These are phyloP conservation scores for Syrphus vitripennis DNA, from an alignment of 2,888 invertebrate species.

Conservation along the genomic window DNA sequence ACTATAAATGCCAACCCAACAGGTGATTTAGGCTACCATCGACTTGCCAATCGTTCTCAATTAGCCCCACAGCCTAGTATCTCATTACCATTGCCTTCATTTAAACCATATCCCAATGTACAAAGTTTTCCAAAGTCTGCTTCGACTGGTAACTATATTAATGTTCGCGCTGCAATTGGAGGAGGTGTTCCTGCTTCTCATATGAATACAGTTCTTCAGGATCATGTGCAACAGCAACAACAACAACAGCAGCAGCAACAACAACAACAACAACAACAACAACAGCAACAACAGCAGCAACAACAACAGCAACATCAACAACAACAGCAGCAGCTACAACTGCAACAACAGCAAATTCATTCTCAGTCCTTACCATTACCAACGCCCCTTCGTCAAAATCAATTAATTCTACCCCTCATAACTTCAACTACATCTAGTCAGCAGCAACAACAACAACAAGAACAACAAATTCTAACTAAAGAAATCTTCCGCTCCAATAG, in stretches of 20 bases:
- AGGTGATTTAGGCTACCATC: constrained; percentile 32
- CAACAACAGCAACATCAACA: constrained; percentile 72
- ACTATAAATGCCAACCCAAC: constrained; percentile 46
- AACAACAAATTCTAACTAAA: constrained; percentile 75
- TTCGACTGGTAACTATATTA: constrained; percentile 78
- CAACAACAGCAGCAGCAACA: constrained; percentile 73
- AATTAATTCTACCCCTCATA: constrained; percentile 49
- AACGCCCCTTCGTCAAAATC: constrained; percentile 58
- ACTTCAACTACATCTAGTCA: constrained; percentile 66
- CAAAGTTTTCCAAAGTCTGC: constrained; percentile 78
- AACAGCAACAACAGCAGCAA: constrained; percentile 42
- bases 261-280: constrained; percentile 64
- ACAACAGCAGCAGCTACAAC: constrained; percentile 20
- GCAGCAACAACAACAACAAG: constrained; percentile 61
- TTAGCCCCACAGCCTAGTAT: constrained; percentile 43
- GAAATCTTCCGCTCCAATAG: constrained; percentile 85
- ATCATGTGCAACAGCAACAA: constrained; percentile 46
- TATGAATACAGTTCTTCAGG: constrained; percentile 43
- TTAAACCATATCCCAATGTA: constrained; percentile 77
- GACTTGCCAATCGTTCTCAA: constrained; percentile 44
- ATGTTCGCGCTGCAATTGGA: constrained; percentile 73
- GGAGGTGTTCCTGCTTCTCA: constrained; percentile 27
- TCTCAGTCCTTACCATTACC: constrained; percentile 63
- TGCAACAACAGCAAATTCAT: constrained; percentile 44
- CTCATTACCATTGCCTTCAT: constrained; percentile 72